Base-by-base conservation (phyloP, 2,888 invertebrate genomes). In the Molorchus minor region DNA sequence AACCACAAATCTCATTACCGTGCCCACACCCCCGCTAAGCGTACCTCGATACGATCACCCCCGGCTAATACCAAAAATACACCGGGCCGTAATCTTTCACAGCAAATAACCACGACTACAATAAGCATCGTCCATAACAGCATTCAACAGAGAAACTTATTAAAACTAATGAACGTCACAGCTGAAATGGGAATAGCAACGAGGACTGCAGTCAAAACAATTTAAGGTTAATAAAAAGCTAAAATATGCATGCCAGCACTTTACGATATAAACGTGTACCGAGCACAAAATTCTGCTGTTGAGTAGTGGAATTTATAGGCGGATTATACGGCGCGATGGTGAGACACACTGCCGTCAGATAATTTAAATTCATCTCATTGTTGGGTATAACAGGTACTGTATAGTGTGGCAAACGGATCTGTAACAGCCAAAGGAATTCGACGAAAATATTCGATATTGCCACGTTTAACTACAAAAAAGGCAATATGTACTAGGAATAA, bases 321-420 rank as follows among this genome's bases (percentile, higher is more conserved):
- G 20, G 25, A 44, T 44, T 44, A 44, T 44, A 15, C 44, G 13
- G 12, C 5, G 1, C 12, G 15, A 12, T 25, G n/a, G 25, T n/a
- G 40, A 19, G 17, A 12, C n/a, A 19, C 17, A 2, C 17, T n/a
- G 20, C 44, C n/a, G 25, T 12, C 8, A 5, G n/a, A 15, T 25
- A 43, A 15, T 44, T 44, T 25, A 44, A 13, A 44, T 44, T 44
- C 25, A 25, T 44, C 44, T 25, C 44, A 25, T 44, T 41, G 41
- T 20, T 1, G 19, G 16, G 41, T 20, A 12, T 17, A 44, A 25
- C 13, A 44, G 13, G 44, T 15, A 20, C 13, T n/a, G n/a, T n/a
- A n/a, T n/a, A n/a, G n/a, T n/a, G n/a, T n/a, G n/a, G n/a, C n/a
- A n/a, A n/a, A n/a, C n/a, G n/a, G n/a, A n/a, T n/a, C n/a, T n/a